Percentiles rank a stretch among this genome's conserved stretches.
Evolutionary conservation across 2,113 vertebrate species (phyloP).

Genomic region (Otocyon megalotis): DNA sequence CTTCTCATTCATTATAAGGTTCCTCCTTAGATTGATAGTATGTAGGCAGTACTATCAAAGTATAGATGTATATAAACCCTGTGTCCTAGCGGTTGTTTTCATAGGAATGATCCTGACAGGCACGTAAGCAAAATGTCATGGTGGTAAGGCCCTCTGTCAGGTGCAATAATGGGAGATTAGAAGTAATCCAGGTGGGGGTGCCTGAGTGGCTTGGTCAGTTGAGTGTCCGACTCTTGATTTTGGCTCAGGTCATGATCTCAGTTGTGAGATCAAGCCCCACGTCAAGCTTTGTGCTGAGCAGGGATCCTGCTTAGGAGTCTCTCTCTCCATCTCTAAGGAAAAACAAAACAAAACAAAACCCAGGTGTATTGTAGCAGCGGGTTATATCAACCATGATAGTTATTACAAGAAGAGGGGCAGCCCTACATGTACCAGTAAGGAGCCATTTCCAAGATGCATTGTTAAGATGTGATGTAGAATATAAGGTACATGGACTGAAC

Average conservation of each 20-base stretch:
- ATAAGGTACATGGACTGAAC: background rate
- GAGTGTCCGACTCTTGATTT: too few relatives aligned
- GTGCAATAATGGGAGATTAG: background rate
- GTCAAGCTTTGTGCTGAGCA: background rate
- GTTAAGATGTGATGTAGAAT: background rate
- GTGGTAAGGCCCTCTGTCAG: background rate
- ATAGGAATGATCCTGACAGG: background rate
- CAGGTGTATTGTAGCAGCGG: background rate
- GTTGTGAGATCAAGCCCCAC: background rate
- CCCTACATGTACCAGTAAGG: background rate
- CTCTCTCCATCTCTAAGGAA: background rate
- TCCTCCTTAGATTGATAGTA: background rate
- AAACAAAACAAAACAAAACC: background rate
- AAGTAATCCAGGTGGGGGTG: background rate
- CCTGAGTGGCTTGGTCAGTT: too few relatives aligned
- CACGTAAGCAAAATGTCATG: background rate
- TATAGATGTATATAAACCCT: background rate
- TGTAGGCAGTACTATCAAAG: background rate
- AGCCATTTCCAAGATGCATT: background rate
- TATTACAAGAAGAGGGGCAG: background rate
- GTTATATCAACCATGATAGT: background rate
- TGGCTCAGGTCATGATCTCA: too few relatives aligned
- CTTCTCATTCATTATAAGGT: background rate
- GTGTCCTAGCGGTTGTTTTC: background rate
- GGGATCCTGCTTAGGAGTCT: background rate